Conservation (phyloP, 2,113 vertebrate genomes). For the Ictalurus furcatus region DNA sequence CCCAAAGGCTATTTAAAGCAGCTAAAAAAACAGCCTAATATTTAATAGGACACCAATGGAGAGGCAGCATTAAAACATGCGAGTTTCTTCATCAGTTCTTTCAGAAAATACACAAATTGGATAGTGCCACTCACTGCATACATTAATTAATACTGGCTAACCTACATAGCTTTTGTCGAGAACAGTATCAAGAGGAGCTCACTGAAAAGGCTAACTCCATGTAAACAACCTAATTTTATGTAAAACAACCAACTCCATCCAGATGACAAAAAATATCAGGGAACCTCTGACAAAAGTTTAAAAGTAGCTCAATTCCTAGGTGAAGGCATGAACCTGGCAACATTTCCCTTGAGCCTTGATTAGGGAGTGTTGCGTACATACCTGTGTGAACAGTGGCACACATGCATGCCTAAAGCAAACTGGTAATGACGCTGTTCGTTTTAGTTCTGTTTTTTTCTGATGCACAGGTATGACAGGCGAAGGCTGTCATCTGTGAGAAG, state of each 20-base stretch:
- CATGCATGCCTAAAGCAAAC: not conserved
- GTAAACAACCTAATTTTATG: not conserved
- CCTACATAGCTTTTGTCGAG: not conserved
- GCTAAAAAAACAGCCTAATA: not conserved
- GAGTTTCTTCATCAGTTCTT: not conserved
- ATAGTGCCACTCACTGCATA: not conserved
- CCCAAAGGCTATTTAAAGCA: not conserved
- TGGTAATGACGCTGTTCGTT: not conserved
- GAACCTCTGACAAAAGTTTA: not conserved
- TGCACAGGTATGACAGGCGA: not conserved
- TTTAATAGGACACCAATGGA: not conserved
- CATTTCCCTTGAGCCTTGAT: not conserved
- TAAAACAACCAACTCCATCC: not conserved
- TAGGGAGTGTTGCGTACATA: not conserved
- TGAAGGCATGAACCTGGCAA: not conserved
- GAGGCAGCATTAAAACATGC: not conserved
- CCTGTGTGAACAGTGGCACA: not conserved
- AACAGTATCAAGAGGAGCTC: not conserved
- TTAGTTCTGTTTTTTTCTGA: slow-evolving; percentile 2
- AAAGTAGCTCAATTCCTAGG: not conserved
- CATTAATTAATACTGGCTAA: not conserved
- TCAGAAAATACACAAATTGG: not conserved
- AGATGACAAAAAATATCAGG: not conserved
- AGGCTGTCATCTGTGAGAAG: not conserved
- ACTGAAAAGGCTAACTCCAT: not conserved